Base-by-base conservation (phyloP, 2,888 invertebrate species). In the Aphidoletes aphidimyza region DNA sequence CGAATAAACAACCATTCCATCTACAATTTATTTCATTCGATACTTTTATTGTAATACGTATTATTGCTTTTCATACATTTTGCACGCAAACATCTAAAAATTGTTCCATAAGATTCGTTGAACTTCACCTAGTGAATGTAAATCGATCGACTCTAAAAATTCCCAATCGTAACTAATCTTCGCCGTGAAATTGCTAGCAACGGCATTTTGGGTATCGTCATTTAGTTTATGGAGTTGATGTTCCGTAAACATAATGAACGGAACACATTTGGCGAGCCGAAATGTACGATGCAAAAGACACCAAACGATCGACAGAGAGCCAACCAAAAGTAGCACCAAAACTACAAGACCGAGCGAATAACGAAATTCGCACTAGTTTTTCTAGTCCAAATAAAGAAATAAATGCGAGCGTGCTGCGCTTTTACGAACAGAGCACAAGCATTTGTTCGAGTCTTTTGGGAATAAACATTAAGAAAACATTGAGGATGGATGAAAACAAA, bases 401-500 rank as follows among this genome's bases (percentile, higher is more conserved):
- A 54, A 54, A 54, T 69, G 69, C 14, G 69, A 69, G 69, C 69
- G 30, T 69, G 69, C n/a, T 69, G 69, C 17, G 34, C 69, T 54
- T 26, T 26, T 0, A 5, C 6, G 26, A 42, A 6, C 8, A 9
- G 54, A 54, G 5, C n/a, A 22, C 3, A 22, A 5, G 26, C 22
- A 8, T 22, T 22, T 26, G 26, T 54, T 6, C 22, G 54, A 5
- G 17, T 69, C 69, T 69, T 30, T 69, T 14, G 69, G 69, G 69
- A 69, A 30, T 69, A 30, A 69, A 69, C 69, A 69, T 69, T 69
- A 69, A 34, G 69, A 34, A 69, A 69, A 30, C 69, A 69, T 69
- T 69, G 69, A 30, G 30, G 30, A 69, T 30, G 30, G 14, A 69
- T 14, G 69, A 30, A 69, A 30, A 69, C 14, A 30, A 26, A 14